These are phyloP conservation scores for Phalacrocorax aristotelis DNA, from an alignment of 2,113 vertebrate species.

Conservation along the genomic window DNA sequence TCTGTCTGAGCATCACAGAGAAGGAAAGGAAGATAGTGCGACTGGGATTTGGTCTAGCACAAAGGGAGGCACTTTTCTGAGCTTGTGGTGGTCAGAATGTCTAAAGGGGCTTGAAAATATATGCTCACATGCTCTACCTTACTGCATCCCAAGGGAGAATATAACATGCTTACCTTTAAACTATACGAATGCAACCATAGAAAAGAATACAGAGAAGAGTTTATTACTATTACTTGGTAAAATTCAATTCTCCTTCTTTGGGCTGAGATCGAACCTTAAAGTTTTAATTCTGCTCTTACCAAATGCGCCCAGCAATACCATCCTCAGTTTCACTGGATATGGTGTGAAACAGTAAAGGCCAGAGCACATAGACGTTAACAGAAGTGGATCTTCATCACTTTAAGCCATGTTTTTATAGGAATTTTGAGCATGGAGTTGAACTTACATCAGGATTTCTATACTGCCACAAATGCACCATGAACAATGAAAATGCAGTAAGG, in stretches of 20 bases:
- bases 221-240: not conserved
- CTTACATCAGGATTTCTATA: not conserved
- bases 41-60: not conserved
- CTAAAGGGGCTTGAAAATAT: not conserved
- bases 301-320: not conserved
- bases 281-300: not conserved
- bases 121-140: not conserved
- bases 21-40: not conserved
- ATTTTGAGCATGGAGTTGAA: not conserved
- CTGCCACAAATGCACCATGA: not conserved
- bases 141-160: fast-evolving
- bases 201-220: not conserved
- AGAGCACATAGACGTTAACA: not conserved
- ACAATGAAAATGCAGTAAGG: not conserved
- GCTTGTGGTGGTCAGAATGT: not conserved
- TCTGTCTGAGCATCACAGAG: not conserved
- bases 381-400: not conserved
- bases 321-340: not conserved
- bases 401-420: not conserved
- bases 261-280: not conserved
- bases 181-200: not conserved
- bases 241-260: not conserved
- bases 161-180: not conserved
- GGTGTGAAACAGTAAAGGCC: not conserved
- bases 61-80: not conserved